Conservation (phyloP, 2,797 vertebrate genomes). For the Tragelaphus eurycerus region DNA sequence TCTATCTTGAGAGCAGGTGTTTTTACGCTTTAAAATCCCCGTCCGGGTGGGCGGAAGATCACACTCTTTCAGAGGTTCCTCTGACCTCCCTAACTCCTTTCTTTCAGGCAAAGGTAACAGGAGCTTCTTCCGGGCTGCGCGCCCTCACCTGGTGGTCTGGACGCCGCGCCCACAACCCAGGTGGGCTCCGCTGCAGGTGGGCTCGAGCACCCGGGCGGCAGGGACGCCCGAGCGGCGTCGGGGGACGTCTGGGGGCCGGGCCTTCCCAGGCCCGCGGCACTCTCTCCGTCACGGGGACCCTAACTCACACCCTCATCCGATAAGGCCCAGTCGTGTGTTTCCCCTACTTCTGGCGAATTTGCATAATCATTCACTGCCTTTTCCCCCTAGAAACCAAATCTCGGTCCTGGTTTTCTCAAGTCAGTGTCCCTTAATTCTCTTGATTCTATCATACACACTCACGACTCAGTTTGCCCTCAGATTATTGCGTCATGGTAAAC, state of each 20-base stretch:
- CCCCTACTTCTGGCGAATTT: constrained; percentile 80
- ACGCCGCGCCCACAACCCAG: constrained; percentile 53
- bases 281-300: constrained; percentile 58
- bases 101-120: constrained; percentile 54
- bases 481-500: constrained; percentile 90
- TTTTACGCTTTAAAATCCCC: constrained; percentile 12
- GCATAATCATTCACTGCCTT: constrained; percentile 80
- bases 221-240: constrained; percentile 24
- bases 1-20: background rate
- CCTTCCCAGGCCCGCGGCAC: constrained; percentile 46
- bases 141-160: constrained; percentile 58
- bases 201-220: constrained; percentile 42
- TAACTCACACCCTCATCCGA: constrained; percentile 70
- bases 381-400: constrained; percentile 77
- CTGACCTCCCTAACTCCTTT: background rate
- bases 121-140: constrained; percentile 61
- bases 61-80: constrained; percentile 49
- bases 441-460: constrained; percentile 87
- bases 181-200: constrained; percentile 66
- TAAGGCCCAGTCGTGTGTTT: constrained; percentile 78
- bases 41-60: constrained; percentile 50
- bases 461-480: constrained; percentile 89
- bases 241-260: constrained; percentile 54
- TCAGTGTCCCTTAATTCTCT: constrained; percentile 79
- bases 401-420: constrained; percentile 68